Base-by-base conservation (phyloP, 2,888 invertebrate genomes). In the Baccha elongata region DNA sequence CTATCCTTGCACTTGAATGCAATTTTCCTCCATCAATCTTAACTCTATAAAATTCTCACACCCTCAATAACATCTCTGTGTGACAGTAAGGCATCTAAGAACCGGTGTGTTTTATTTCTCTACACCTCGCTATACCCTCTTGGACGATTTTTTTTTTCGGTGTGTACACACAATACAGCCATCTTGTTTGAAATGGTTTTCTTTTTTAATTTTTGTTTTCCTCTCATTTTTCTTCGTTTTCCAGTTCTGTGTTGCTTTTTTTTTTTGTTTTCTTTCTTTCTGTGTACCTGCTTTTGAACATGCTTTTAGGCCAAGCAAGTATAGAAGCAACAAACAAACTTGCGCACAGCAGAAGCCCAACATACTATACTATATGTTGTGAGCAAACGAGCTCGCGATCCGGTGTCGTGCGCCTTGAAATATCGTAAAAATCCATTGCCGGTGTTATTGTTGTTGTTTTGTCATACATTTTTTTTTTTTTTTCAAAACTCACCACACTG, bases 1-100 rank as follows among this genome's bases (percentile, higher is more conserved):
- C 5, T 13, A 53, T 60, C 50, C 52, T 55, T 68, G 50, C 15
- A 44, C 62, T 67, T 50, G 35, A 76, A 58, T 72, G n/a, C 67
- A 37, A 64, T 73, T 73, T 52, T 17, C 64, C 19, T 17, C 64
- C 19, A 64, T 68, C 53, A 78, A 73, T 73, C 46, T 64, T 32
- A 8, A 40, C 13, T 37, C 53, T 13, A 23, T n/a, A 13, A 60
- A 83, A 76, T 78, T 78, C 73, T 72, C 68, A 76, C 83, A 83
- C 83, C 83, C 83, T 83, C 83, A 73, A 78, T 83, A 73, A 78
- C 83, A 83, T 78, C 83, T 78, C 83, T 83, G 55, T 40, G 32
- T 23, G 69, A 37, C 55, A 52, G 5, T 5, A 3, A 40, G 55
- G 37, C 58, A 40, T 40, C 13, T 7, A 6, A 46, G 68, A 83